phyloP scores from a whole-genome alignment of 2,888 invertebrate species.

The Ormyrus nitidulus region DNA sequence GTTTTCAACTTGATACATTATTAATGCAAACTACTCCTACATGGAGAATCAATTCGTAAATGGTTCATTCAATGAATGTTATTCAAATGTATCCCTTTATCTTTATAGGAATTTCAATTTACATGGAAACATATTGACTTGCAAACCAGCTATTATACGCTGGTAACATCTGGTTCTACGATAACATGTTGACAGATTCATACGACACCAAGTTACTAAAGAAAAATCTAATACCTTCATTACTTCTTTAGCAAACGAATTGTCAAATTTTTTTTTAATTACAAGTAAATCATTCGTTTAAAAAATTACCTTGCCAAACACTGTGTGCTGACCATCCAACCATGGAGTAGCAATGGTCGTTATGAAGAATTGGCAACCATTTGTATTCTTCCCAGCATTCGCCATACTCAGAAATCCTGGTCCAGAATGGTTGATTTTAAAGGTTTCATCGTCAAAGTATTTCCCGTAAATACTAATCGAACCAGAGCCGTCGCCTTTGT shows the following conservation, averaged over 20 bases:
- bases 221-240: no score
- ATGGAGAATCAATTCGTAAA: no score
- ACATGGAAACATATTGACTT: no score
- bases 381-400: slow-evolving; percentile 90
- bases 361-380: slow-evolving; percentile 96
- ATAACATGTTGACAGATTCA: no score
- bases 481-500: slow-evolving; percentile 88
- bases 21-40: no score
- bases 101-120: no score
- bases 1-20: no score
- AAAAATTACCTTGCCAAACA: slow-evolving; percentile 87
- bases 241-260: background rate
- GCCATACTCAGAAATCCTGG: slow-evolving; percentile 96
- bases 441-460: slow-evolving; percentile 91
- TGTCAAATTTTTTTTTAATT: background rate
- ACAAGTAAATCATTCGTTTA: background rate
- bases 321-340: slow-evolving; percentile 92
- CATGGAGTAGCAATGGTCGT: slow-evolving; percentile 92
- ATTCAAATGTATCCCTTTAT: no score
- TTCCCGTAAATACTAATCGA: slow-evolving; percentile 91
- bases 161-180: no score
- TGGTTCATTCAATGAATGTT: no score
- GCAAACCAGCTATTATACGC: no score
- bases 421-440: slow-evolving; percentile 86
- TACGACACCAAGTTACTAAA: no score